A percentile compares a stretch with the other conserved stretches of the same genome.
Evolutionary conservation across 92 coral and sea anemone species (phyloP).

Genomic region (Siderastrea radians): DNA sequence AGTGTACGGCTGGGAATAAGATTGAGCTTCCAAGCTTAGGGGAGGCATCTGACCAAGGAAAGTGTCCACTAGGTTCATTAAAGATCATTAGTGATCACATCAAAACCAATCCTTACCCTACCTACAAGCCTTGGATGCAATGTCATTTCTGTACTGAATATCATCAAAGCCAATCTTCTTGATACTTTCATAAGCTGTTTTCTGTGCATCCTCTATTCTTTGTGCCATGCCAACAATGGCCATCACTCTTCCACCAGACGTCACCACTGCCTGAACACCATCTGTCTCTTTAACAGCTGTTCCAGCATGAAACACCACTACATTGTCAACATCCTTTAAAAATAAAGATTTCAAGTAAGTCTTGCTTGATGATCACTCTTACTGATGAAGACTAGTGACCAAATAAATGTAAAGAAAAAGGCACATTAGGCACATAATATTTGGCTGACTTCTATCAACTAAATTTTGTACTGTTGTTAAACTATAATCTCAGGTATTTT

Average conservation of each 20-base stretch:
- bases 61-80: too few relatives aligned
- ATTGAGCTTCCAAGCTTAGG: too few relatives aligned
- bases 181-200: constrained; percentile 80
- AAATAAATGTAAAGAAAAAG: too few relatives aligned
- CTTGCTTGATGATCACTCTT: neutral
- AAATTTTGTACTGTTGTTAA: too few relatives aligned
- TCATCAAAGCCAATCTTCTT: constrained; percentile 81
- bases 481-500: too few relatives aligned
- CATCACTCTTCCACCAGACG: constrained; percentile 96
- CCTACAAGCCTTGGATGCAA: constrained; percentile 84
- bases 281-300: constrained; percentile 63
- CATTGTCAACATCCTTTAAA: constrained; percentile 35
- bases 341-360: neutral
- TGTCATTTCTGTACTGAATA: constrained; percentile 89
- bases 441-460: too few relatives aligned
- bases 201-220: constrained; percentile 79
- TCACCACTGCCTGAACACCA: constrained; percentile 64
- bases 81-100: too few relatives aligned
- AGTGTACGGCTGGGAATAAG: too few relatives aligned
- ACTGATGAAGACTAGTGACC: too few relatives aligned
- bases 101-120: constrained; percentile 15
- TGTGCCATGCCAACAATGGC: constrained; percentile 83
- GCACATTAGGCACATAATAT: too few relatives aligned
- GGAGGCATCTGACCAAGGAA: too few relatives aligned
- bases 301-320: constrained; percentile 93